Base-by-base conservation (phyloP, 2,113 vertebrate species). In the Odocoileus virginianus region DNA sequence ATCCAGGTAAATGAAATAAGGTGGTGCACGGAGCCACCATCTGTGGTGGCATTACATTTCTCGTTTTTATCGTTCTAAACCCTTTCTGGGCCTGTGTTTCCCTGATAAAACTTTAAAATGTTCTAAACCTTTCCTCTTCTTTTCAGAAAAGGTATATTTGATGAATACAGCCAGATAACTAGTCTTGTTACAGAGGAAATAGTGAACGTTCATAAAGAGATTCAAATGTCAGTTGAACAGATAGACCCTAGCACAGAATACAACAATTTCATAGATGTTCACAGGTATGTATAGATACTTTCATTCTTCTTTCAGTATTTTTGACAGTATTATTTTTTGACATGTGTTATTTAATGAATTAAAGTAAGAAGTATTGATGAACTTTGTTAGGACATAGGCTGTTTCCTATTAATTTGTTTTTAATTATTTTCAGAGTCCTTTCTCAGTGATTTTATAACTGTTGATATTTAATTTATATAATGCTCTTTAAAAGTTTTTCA, bases 101-200 rank as follows among this genome's bases (percentile, higher is more conserved):
- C 64, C 21, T 97, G 55, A 88, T 83, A 87, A 78, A 91, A 89
- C 6, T 89, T 84, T 91, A 92, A 97, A 92, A 67, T 95, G 14
- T 88, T 91, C 21, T 92, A 71, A 52, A 83, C 90, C 95, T 97
- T 96, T 97, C 60, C 95, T 98, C 98, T 98, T 91, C 21, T 98
- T 92, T 98, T 64, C 98, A 99, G 99, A 87, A 99, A 99, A 98
- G 99, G 99, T 58, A 99, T 99, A 97, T 99, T 99, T 98, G 99
- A 99, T 99, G 99, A 99, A 98, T 99, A 99, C 93, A 99, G 99
- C 57, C 99, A 99, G 98, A 99, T 99, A 98, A 99, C 99, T 97
- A 99, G 99, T 93, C 99, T 99, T 93, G 98, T 99, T 97, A 99
- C 99, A 15, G 99, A 99, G 89, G 99, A 99, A 98, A 99, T 99